A percentile compares a stretch with the other conserved stretches of the same genome.
phyloP scores from a whole-genome alignment of 2,888 invertebrate genomes.

The Agrochola lychnidis region DNA sequence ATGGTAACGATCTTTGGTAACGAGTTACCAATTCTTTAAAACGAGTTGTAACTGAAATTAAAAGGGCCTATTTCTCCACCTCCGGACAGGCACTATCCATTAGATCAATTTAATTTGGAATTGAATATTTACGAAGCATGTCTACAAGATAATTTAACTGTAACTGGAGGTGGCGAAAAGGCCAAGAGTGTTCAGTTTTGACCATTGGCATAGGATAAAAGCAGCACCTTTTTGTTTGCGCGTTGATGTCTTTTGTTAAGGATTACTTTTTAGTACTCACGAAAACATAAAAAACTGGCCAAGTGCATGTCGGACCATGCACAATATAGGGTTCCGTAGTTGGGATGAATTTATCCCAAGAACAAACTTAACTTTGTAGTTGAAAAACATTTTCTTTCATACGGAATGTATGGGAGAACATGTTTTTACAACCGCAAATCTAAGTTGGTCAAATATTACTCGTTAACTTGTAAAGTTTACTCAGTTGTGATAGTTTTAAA shows the following conservation, averaged over 20 bases:
- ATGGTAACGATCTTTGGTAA: background rate
- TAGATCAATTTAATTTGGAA: background rate
- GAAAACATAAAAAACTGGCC: background rate
- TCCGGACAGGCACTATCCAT: background rate
- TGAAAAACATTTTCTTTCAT: no score
- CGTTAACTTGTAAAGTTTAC: no score
- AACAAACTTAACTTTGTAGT: no score
- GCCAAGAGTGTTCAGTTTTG: background rate
- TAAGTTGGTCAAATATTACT: no score
- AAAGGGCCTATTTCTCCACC: background rate
- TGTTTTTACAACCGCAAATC: no score
- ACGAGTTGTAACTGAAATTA: background rate
- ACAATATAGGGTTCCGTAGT: no score
- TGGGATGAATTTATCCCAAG: no score
- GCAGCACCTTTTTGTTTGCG: background rate
- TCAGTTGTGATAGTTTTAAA: no score
- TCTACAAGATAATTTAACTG: background rate
- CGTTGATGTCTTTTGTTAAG: slow-evolving; percentile 52
- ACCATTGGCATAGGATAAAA: background rate
- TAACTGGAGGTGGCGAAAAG: background rate
- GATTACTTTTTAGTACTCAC: background rate
- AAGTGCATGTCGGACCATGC: no score
- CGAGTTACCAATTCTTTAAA: background rate
- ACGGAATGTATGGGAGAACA: no score
- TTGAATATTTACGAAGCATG: background rate